Evolutionary conservation across 1,140 invertebrate genomes (phyloP).

Genomic region (Mactra quadrangularis): DNA sequence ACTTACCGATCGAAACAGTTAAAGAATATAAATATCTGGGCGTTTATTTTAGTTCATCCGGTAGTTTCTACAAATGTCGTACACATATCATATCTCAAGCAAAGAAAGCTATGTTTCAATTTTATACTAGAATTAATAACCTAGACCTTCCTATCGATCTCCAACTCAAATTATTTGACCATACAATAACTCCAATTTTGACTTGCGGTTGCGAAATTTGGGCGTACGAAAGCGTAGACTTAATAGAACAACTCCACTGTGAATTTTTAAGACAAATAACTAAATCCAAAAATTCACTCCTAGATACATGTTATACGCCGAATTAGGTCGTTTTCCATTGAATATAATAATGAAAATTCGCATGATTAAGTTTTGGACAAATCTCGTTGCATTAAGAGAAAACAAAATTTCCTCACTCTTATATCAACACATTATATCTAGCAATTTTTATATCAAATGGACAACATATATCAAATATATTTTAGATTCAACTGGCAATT

Average conservation of each 20-base stretch:
- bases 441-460: neutral
- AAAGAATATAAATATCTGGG: constrained; percentile 2
- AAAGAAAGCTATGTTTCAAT: neutral
- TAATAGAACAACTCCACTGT: constrained; percentile 1
- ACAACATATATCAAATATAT: neutral
- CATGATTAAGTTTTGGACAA: neutral
- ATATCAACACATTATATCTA: neutral
- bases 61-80: constrained; percentile 2
- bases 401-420: neutral
- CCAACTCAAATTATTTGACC: constrained; percentile 24
- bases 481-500: neutral
- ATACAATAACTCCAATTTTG: constrained; percentile 3
- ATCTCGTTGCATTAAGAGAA: neutral
- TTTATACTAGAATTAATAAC: constrained; percentile 1
- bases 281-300: neutral
- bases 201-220: constrained; percentile 11
- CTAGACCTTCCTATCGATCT: constrained; percentile 23
- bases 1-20: neutral
- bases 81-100: neutral
- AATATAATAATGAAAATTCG: neutral
- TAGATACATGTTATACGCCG: neutral
- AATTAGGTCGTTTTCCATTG: neutral
- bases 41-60: neutral
- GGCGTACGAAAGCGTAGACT: neutral
- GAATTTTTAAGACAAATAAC: constrained; percentile 17